Percentiles rank a stretch among this genome's conserved stretches.
Evolutionary conservation across 64 coral and sea anemone species (phyloP).

Genomic region (Acropora yongei): DNA sequence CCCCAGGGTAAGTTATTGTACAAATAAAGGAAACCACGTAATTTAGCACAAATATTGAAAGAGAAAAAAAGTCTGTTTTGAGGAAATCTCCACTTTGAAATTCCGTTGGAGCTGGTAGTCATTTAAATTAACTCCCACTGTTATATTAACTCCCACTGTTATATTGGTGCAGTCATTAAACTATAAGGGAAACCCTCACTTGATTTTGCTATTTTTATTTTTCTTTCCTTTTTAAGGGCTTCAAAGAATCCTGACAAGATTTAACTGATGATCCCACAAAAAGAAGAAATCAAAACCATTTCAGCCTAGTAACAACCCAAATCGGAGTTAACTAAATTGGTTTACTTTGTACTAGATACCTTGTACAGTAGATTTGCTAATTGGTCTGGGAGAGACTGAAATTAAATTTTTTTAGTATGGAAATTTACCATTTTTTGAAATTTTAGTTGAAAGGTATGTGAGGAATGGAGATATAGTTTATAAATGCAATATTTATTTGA

Average conservation of each 20-base stretch:
- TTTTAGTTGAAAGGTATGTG: neutral
- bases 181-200: too few relatives aligned
- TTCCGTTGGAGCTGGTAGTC: too few relatives aligned
- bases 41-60: too few relatives aligned
- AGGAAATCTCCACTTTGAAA: too few relatives aligned
- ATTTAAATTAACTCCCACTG: too few relatives aligned
- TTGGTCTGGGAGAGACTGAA: neutral
- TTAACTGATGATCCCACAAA: neutral
- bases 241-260: conserved; percentile 25
- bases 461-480: neutral
- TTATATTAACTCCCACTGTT: too few relatives aligned
- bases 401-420: neutral
- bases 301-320: neutral
- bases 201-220: neutral
- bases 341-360: neutral
- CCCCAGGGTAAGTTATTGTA: neutral
- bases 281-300: neutral
- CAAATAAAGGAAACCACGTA: too few relatives aligned
- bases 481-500: neutral
- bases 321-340: neutral
- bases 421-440: neutral
- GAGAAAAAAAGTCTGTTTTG: too few relatives aligned
- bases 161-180: too few relatives aligned
- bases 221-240: conserved; percentile 4
- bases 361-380: neutral